Percentiles rank a stretch among this genome's conserved stretches.
These are phyloP conservation scores for Heteropelma amictum DNA, from an alignment of 2,888 invertebrate genomes.

Conservation along the genomic window DNA sequence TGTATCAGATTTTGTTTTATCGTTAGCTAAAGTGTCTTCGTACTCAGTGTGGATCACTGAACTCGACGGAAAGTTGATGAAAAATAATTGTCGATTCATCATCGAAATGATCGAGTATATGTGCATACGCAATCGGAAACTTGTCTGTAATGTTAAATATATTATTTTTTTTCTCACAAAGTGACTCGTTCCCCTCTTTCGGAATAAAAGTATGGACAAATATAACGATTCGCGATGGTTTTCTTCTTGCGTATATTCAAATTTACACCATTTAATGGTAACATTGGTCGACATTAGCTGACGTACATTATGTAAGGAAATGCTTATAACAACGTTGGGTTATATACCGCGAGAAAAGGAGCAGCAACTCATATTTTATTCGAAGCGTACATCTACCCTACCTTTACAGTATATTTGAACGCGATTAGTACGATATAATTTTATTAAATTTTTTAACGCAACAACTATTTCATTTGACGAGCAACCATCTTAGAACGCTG, in stretches of 20 bases:
- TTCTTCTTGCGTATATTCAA: conserved; percentile 42
- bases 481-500: conserved; percentile 16
- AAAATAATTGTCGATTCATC: conserved; percentile 21
- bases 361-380: conserved; percentile 6
- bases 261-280: conserved; percentile 36
- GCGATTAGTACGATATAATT: conserved; percentile 32
- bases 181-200: conserved; percentile 2
- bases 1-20: conserved; percentile 10
- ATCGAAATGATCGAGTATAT: conserved; percentile 9
- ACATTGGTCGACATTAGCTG: conserved; percentile 53
- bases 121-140: conserved; percentile 17
- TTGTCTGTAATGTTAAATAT: conserved; percentile 37
- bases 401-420: conserved; percentile 35
- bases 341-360: not conserved
- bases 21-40: not conserved
- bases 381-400: conserved; percentile 12
- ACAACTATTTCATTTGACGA: conserved; percentile 19
- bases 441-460: conserved; percentile 35
- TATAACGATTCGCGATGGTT: not conserved
- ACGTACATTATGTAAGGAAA: conserved; percentile 60
- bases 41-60: conserved; percentile 42
- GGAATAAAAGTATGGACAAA: not conserved
- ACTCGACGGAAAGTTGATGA: not conserved
- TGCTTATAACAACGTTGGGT: conserved; percentile 39
- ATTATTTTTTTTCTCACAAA: conserved; percentile 25